Base-by-base conservation (phyloP, 2,888 invertebrate genomes). In the Adineta ricciae region DNA sequence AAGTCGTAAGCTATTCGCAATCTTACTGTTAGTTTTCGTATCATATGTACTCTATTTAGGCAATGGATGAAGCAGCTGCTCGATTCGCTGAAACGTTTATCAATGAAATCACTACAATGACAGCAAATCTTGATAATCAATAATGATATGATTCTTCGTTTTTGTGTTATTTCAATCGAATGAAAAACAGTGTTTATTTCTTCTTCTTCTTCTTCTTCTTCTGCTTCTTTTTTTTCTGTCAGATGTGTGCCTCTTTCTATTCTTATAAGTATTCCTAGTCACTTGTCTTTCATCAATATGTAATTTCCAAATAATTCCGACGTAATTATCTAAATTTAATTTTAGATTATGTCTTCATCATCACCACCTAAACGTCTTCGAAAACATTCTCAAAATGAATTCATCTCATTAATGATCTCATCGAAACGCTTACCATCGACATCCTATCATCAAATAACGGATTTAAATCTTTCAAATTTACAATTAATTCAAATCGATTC, bases 11-110 rank as follows among this genome's bases (percentile, higher is more conserved):
- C 7, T 56, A 14, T 24, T 56, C 11, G 5, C 2, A 7, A 2
- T 64, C 5, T 2, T 64, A 2, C 9, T 36, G 32, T 72, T 16
- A 4, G 16, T 72, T 4, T 32, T n/a, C n/a, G 3, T 24, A n/a
- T 9, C 5, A n/a, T 56, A 24, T 56, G 1, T 56, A n/a, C 1
- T 38, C 24, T 73, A 19, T 16, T 19, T 38, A 78, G 78, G 78
- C 38, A 41, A 41, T 41, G n/a, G 78, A 78, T 41, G 78, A 41
- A 41, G 41, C 38, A 0, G 78, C 78, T 16, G 78, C 78, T 3
- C 38, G n/a, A 41, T 78, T 78, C n/a, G 78, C 78, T 78, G 78
- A 78, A 78, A n/a, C 38, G n/a, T 78, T 78, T 78, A 78, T 78
- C 11, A 78, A 78, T 78, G 38, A 38, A 41, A 78, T 78, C 38